Conservation (phyloP, 2,888 invertebrate species). For the Parnassius orleans region DNA sequence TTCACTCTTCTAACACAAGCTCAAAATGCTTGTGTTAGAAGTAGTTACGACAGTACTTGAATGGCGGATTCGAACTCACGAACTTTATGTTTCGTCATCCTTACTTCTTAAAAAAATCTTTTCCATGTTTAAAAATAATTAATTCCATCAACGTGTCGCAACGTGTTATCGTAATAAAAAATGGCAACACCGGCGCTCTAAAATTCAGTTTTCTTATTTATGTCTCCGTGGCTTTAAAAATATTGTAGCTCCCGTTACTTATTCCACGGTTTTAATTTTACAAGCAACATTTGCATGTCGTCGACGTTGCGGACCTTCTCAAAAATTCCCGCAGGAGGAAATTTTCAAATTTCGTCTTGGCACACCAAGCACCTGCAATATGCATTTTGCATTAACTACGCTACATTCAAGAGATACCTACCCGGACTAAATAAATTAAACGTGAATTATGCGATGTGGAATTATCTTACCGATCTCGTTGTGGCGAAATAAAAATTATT, state of each 20-base stretch:
- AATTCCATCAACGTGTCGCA: too few species aligned
- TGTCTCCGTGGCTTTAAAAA: slow-evolving; percentile 28
- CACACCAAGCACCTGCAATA: slow-evolving; percentile 51
- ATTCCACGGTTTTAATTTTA: slow-evolving; percentile 38
- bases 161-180: too few species aligned
- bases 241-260: slow-evolving; percentile 36
- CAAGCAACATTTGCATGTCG: slow-evolving; percentile 36
- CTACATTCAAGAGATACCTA: slow-evolving; percentile 16
- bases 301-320: slow-evolving; percentile 25
- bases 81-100: too few species aligned
- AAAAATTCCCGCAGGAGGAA: slow-evolving; percentile 36
- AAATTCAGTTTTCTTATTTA: slow-evolving; percentile 4
- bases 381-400: slow-evolving; percentile 59
- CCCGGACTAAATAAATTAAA: slow-evolving; percentile 22
- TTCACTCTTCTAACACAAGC: too few species aligned
- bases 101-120: too few species aligned
- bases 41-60: too few species aligned
- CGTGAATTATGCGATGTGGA: slow-evolving; percentile 10
- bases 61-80: too few species aligned
- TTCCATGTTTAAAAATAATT: too few species aligned
- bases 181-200: neutral
- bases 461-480: slow-evolving; percentile 3
- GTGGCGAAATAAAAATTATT: too few species aligned
- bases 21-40: too few species aligned
- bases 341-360: slow-evolving; percentile 46